Evolutionary conservation across 2,113 vertebrate genomes (phyloP).

Genomic region (Hippocampus guttulatus): DNA sequence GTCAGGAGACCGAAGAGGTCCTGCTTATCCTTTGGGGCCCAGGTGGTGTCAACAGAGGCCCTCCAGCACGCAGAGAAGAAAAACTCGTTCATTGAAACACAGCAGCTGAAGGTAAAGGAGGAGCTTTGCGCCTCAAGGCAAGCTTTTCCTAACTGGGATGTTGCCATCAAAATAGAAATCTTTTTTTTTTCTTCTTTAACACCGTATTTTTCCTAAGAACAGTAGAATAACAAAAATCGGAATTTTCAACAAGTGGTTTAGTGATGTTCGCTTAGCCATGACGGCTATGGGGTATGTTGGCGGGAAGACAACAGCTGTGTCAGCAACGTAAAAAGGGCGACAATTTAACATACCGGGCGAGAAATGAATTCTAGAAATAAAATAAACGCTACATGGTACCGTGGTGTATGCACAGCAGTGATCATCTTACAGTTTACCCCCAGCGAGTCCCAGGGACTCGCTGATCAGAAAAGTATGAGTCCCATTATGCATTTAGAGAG

Average conservation of each 20-base stretch:
- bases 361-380: no score
- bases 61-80: constrained; percentile 30
- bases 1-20: constrained; percentile 29
- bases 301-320: no score
- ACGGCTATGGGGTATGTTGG: no score
- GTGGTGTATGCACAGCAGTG: not conserved
- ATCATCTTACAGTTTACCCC: no score
- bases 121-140: not conserved
- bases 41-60: constrained; percentile 50
- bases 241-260: not conserved
- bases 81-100: constrained; percentile 23
- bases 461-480: no score
- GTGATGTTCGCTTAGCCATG: no score
- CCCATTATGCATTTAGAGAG: no score
- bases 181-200: not conserved
- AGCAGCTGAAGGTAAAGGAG: constrained; percentile 24
- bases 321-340: no score
- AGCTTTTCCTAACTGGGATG: not conserved
- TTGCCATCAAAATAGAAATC: not conserved
- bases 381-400: no score
- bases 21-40: constrained; percentile 29
- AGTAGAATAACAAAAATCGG: not conserved
- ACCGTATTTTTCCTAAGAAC: not conserved
- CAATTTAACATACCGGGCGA: no score
- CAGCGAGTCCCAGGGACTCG: no score